These are phyloP conservation scores for Dallia pectoralis DNA, from an alignment of 2,797 vertebrate genomes.

Conservation along the genomic window DNA sequence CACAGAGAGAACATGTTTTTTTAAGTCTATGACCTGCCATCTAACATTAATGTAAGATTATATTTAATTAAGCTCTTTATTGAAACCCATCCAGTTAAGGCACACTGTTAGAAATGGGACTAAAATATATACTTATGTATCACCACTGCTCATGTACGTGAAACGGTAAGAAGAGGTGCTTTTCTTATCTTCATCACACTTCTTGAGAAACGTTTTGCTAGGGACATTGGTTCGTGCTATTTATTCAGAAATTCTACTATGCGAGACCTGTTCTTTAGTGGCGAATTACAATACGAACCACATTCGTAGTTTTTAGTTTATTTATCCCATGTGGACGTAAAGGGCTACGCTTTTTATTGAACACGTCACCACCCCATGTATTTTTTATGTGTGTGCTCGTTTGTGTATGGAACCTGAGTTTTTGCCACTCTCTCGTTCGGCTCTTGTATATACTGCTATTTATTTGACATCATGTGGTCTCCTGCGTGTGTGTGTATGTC, in stretches of 20 bases:
- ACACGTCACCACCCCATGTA: constrained; percentile 20
- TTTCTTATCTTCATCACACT: background rate
- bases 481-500: constrained; percentile 7
- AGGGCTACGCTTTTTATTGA: constrained; percentile 51
- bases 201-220: background rate
- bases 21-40: background rate
- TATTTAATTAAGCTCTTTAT: background rate
- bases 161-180: background rate
- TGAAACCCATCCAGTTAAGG: constrained; percentile 5
- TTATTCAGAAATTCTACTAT: background rate
- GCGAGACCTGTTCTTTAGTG: constrained; percentile 8
- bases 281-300: constrained; percentile 27
- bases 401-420: constrained; percentile 18
- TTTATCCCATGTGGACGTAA: constrained; percentile 30
- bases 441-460: constrained; percentile 51
- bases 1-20: background rate
- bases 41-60: background rate
- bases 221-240: background rate
- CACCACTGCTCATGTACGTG: background rate
- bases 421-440: constrained; percentile 19
- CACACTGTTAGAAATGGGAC: background rate
- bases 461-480: constrained; percentile 45
- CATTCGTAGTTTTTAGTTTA: constrained; percentile 12
- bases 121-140: background rate
- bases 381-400: constrained; percentile 7